Evolutionary conservation across 2,888 invertebrate species (phyloP).

Genomic region (Lepidonotus clava): DNA sequence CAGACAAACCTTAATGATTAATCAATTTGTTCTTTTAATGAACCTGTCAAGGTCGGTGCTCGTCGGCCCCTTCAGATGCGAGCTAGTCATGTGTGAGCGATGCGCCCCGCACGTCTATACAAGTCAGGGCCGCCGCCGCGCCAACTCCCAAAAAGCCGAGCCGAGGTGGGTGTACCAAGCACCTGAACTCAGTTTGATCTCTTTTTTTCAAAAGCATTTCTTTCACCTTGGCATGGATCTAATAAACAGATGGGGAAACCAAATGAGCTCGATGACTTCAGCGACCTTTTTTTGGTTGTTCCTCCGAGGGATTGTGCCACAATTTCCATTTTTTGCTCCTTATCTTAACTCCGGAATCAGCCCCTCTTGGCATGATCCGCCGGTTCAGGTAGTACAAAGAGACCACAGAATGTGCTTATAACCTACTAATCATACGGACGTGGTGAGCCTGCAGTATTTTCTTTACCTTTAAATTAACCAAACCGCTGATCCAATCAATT

Average conservation of each 20-base stretch:
- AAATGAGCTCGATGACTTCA: neutral
- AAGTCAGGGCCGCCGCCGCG: neutral
- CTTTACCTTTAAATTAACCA: too few relatives aligned
- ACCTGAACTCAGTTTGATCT: conserved; percentile 41
- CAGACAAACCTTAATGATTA: conserved; percentile 39
- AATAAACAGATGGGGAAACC: neutral
- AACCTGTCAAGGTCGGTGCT: conserved; percentile 39
- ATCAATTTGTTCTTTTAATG: conserved; percentile 40
- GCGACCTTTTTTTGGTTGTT: too few relatives aligned
- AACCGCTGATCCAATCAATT: too few relatives aligned
- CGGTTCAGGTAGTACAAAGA: too few relatives aligned
- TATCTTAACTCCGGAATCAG: too few relatives aligned
- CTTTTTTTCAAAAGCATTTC: neutral
- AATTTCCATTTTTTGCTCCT: too few relatives aligned
- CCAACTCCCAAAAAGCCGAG: neutral
- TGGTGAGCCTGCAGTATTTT: too few relatives aligned
- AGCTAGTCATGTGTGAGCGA: conserved; percentile 6
- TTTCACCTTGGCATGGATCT: neutral
- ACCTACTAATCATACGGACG: too few relatives aligned
- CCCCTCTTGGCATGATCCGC: too few relatives aligned
- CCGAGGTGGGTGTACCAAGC: neutral
- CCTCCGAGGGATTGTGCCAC: too few relatives aligned
- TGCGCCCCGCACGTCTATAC: too few relatives aligned
- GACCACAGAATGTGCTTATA: too few relatives aligned
- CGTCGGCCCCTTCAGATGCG: neutral